Evolutionary conservation across 2,113 vertebrate genomes (phyloP).

Genomic region (Bos javanicus): DNA sequence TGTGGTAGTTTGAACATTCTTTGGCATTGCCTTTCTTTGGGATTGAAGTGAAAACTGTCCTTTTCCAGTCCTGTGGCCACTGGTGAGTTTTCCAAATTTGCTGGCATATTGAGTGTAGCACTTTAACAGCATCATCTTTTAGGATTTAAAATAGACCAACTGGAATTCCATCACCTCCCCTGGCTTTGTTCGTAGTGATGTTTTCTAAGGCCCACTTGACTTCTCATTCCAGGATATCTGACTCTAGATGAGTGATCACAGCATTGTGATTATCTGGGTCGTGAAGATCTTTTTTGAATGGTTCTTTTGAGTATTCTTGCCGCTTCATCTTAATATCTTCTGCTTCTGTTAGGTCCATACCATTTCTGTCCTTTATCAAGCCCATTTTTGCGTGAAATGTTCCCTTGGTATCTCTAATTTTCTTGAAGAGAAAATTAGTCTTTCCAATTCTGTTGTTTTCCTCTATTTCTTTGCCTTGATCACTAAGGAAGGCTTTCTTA

Average conservation of each 20-base stretch:
- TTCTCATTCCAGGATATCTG: not conserved
- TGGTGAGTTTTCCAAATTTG: not conserved
- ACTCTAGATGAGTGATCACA: not conserved
- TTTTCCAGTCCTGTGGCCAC: not conserved
- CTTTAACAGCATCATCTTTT: not conserved
- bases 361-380: not conserved
- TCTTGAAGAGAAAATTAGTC: not conserved
- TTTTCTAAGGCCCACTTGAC: not conserved
- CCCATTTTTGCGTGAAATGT: not conserved
- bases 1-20: not conserved
- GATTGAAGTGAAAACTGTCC: not conserved
- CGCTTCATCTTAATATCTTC: not conserved
- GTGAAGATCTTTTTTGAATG: not conserved
- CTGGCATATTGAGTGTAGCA: not conserved
- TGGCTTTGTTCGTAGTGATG: not conserved
- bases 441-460: not conserved
- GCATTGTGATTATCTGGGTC: not conserved
- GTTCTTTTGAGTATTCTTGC: not conserved
- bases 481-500: not conserved
- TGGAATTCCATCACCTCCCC: not conserved
- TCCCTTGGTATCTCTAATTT: not conserved
- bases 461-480: not conserved
- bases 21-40: not conserved
- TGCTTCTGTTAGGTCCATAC: not conserved
- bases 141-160: not conserved